Base-by-base conservation (phyloP, 1,140 invertebrate species). In the Drosophila arizonae region DNA sequence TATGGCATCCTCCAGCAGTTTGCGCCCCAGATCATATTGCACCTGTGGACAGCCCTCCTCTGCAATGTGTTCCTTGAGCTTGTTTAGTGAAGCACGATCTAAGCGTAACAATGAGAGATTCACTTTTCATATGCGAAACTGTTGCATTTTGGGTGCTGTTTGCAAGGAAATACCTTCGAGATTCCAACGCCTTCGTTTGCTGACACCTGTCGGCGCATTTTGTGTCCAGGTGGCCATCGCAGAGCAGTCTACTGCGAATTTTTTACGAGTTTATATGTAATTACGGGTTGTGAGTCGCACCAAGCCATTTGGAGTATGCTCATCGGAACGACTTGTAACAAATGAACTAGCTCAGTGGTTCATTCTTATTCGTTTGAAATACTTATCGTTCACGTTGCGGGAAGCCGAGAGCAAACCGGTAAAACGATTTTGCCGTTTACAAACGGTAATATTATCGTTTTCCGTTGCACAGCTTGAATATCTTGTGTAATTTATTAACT, bases 41-140 rank as follows among this genome's bases (percentile, higher is more conserved):
- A 94, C 94, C 70, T 95, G 94, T 0, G 94, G 94, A 82, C 94
- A 95, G 13, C 94, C 95, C 85, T 95, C 95, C 77, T 95, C 94
- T 6, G 95, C 94, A 58, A 95, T 84, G 71, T 94, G 93, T 69
- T 93, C 93, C 41, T 94, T 92, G 52, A 95, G 90, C 74, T 24
- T 92, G 87, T 93, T 92, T 3, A 94, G 84, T 10, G 93, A 93
- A 9, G 92, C 92, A 56, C 92, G 93, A 92, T 86, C 94, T 93
- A 63, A 9, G 33, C 21, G 1, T 9, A 45, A 1, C 8, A 54
- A 10, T 33, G 33, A 13, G 10, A 60, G 4, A 24, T 10, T 33
- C 43, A 61, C 58, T 52, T 45, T 13, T 30, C 13, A 13, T 30
- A 30, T 17, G 3, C 8, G 13, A n/a, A 4, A 6, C 15, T 24